A percentile compares a stretch with the other conserved stretches of the same genome.
These are phyloP conservation scores for Paelopatides confundens DNA, from an alignment of 53 echinoderm and acorn worm species.

Conservation along the genomic window DNA sequence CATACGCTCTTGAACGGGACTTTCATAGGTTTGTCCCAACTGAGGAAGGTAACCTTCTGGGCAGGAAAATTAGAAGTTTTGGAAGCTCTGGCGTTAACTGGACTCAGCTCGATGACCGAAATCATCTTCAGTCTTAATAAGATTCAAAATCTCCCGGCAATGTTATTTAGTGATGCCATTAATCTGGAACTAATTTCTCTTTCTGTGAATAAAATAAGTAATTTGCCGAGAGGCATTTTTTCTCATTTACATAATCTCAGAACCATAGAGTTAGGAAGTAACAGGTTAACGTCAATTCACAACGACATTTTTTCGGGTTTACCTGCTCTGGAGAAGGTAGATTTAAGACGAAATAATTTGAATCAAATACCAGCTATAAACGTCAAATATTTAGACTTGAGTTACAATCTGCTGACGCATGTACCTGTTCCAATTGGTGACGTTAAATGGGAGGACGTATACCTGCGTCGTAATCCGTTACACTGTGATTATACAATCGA, in stretches of 20 bases:
- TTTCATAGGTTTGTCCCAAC: background rate
- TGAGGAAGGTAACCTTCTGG: background rate
- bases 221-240: background rate
- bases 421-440: background rate
- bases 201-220: background rate
- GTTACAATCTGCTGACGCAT: background rate
- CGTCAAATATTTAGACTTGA: background rate
- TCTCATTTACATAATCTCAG: background rate
- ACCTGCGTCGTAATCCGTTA: background rate
- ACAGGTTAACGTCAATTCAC: background rate
- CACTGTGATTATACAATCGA: constrained; percentile 13
- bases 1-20: background rate
- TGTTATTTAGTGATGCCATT: background rate
- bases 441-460: background rate
- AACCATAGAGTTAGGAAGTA: background rate
- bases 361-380: background rate
- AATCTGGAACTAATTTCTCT: constrained; percentile 9
- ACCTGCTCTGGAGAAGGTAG: background rate
- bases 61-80: background rate
- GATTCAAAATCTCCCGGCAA: background rate
- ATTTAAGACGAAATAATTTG: background rate
- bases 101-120: background rate
- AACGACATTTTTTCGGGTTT: background rate
- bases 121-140: background rate
- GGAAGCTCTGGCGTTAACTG: background rate